A percentile compares a stretch with the other conserved stretches of the same genome.
Evolutionary conservation across 2,797 vertebrate genomes (phyloP).

Genomic region (Catostomus latipinnis): DNA sequence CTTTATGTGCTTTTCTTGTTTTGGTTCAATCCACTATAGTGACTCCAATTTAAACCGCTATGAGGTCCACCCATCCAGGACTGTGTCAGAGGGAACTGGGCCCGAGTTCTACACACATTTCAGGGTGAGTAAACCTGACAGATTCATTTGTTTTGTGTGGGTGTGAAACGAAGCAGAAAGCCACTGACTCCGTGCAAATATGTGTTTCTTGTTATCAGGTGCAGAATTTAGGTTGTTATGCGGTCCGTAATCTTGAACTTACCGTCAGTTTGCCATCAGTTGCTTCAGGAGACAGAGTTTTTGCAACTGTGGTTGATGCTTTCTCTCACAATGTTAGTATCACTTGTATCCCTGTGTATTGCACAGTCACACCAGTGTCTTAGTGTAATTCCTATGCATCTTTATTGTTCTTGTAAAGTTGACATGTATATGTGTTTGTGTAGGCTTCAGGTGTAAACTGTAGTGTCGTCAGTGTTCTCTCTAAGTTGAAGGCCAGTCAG

Average conservation of each 20-base stretch:
- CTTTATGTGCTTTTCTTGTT: not conserved
- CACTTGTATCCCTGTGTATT: not conserved
- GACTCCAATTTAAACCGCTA: slow-evolving; percentile 89
- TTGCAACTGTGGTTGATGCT: slow-evolving; percentile 84
- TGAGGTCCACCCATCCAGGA: slow-evolving; percentile 85
- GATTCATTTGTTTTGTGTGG: not conserved
- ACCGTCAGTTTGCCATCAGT: slow-evolving; percentile 82
- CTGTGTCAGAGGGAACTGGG: slow-evolving; percentile 79
- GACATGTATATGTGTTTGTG: slow-evolving; percentile 21
- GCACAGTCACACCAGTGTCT: slow-evolving; percentile 60
- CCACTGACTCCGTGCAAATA: not conserved
- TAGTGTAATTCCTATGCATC: slow-evolving; percentile 14
- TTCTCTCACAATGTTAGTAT: slow-evolving; percentile 87
- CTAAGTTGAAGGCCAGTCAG: slow-evolving; percentile 70
- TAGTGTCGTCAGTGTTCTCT: slow-evolving; percentile 74
- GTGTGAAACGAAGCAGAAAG: slow-evolving; percentile 8
- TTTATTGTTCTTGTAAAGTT: slow-evolving; percentile 29
- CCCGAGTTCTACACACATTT: slow-evolving; percentile 89
- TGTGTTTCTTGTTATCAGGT: slow-evolving; percentile 73
- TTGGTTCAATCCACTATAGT: slow-evolving; percentile 67
- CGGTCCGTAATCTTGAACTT: slow-evolving; percentile 81
- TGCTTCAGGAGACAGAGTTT: slow-evolving; percentile 78
- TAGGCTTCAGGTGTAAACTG: slow-evolving; percentile 83
- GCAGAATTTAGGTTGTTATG: slow-evolving; percentile 90
- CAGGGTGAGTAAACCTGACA: slow-evolving; percentile 74